Conservation (phyloP, 2,113 vertebrate species). For the Atractosteus spatula region DNA sequence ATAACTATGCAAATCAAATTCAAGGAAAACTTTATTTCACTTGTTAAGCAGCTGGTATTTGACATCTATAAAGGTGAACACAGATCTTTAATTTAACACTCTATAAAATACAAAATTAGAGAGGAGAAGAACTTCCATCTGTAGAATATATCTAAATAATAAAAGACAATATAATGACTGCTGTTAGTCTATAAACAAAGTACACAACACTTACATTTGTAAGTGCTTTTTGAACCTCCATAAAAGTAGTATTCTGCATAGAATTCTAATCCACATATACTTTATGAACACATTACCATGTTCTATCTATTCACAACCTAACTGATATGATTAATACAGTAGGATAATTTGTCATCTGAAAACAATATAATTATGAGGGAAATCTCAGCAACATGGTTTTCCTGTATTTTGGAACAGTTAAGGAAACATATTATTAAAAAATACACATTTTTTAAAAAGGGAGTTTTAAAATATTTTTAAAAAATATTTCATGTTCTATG, state of each 20-base stretch:
- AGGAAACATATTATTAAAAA: too few relatives aligned
- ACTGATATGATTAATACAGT: too few relatives aligned
- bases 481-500: constrained; percentile 22
- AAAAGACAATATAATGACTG: constrained; percentile 26
- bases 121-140: constrained; percentile 30
- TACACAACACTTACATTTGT: constrained; percentile 38
- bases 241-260: constrained; percentile 57
- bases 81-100: constrained; percentile 33
- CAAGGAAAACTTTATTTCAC: constrained; percentile 39
- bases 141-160: constrained; percentile 27
- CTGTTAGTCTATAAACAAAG: background rate
- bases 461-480: too few relatives aligned
- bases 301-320: too few relatives aligned
- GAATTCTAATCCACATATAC: constrained; percentile 32
- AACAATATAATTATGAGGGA: too few relatives aligned
- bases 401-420: too few relatives aligned
- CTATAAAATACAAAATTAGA: constrained; percentile 40
- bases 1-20: constrained; percentile 9
- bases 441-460: too few relatives aligned
- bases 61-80: constrained; percentile 31
- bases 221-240: constrained; percentile 46
- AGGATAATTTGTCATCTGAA: too few relatives aligned
- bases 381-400: too few relatives aligned
- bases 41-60: constrained; percentile 29
- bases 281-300: too few relatives aligned